Percentiles rank a stretch among this genome's conserved stretches.
These are phyloP conservation scores for Gopherus evgoodei DNA, from an alignment of 2,113 vertebrate genomes.

Conservation along the genomic window DNA sequence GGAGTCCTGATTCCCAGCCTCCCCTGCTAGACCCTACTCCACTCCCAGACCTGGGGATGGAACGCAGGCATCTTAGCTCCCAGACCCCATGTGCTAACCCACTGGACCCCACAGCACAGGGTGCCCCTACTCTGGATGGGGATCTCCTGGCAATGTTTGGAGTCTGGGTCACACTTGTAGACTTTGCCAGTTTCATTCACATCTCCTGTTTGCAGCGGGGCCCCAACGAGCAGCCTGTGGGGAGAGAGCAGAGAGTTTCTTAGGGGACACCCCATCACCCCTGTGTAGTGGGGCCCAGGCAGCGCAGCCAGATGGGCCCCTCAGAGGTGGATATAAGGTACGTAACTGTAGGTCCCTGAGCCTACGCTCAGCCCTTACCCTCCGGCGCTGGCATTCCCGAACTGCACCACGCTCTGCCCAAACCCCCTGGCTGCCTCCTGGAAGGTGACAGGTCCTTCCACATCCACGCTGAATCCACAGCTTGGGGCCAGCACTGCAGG, in stretches of 20 bases:
- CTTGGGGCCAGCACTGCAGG: background rate
- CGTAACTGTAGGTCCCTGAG: background rate
- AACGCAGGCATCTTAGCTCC: background rate
- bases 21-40: background rate
- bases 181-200: background rate
- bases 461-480: background rate
- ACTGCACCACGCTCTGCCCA: background rate
- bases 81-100: too few species aligned
- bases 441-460: background rate
- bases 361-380: fast-evolving
- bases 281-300: background rate
- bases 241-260: background rate
- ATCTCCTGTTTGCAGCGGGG: background rate
- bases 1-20: background rate
- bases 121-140: background rate
- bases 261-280: too few species aligned
- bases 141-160: background rate
- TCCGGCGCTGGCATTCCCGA: background rate
- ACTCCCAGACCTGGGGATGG: background rate
- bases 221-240: background rate
- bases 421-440: background rate
- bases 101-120: background rate
- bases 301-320: background rate
- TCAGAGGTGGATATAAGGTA: background rate
- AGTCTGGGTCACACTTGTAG: background rate